Conservation (phyloP, 2,888 invertebrate genomes). For the Sesia bembeciformis region DNA sequence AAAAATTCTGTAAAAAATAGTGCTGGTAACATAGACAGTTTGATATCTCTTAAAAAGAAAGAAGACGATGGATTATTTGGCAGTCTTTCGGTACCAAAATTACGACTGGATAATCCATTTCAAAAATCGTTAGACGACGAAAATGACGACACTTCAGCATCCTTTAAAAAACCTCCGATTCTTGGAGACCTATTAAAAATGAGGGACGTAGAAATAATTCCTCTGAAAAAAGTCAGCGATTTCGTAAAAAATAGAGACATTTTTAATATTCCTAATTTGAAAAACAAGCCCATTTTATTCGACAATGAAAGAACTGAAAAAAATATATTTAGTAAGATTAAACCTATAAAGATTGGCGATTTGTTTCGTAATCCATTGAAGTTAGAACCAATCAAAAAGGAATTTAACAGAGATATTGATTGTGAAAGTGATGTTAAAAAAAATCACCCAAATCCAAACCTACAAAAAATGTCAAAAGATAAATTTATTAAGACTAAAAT, state of each 20-base stretch:
- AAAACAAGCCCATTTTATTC: not conserved
- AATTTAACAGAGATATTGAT: not conserved
- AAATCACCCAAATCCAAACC: not conserved
- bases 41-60: not conserved
- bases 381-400: not conserved
- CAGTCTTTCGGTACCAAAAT: not conserved
- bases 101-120: not conserved
- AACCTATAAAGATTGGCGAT: not conserved
- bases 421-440: not conserved
- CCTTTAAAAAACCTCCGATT: constrained; percentile 10
- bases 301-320: not conserved
- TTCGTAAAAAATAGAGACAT: not conserved
- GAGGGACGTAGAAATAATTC: constrained; percentile 32
- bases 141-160: not conserved
- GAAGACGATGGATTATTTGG: not conserved
- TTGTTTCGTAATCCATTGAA: not conserved
- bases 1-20: not conserved
- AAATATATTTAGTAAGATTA: not conserved
- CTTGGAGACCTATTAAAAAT: constrained; percentile 34
- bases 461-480: not conserved
- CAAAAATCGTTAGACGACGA: not conserved
- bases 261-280: not conserved
- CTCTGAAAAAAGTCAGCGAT: constrained; percentile 8
- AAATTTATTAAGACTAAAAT: not conserved
- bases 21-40: not conserved